A percentile compares a stretch with the other conserved stretches of the same genome.
These are phyloP conservation scores for Cheilinus undulatus DNA, from an alignment of 2,113 vertebrate species.

Conservation along the genomic window DNA sequence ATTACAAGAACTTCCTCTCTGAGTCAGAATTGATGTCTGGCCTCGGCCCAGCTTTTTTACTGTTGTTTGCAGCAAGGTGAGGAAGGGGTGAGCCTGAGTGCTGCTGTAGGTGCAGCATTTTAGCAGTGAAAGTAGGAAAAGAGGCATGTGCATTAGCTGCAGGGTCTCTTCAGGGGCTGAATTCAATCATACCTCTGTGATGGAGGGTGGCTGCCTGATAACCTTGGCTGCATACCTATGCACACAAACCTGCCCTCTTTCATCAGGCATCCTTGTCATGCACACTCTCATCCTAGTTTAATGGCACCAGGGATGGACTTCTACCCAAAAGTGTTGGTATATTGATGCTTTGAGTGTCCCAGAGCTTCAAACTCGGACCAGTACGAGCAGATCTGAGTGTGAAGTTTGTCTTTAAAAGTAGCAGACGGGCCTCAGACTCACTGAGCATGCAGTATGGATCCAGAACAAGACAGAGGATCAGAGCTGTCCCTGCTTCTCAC, in stretches of 20 bases:
- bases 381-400: constrained; percentile 33
- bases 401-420: constrained; percentile 2
- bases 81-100: background rate
- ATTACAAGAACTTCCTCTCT: constrained; percentile 54
- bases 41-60: constrained; percentile 2
- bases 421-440: constrained; percentile 1
- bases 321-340: constrained; percentile 18
- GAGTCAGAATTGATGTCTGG: constrained; percentile 29
- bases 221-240: constrained; percentile 15
- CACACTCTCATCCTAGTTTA: constrained; percentile 42
- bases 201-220: constrained; percentile 11
- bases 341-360: constrained; percentile 39
- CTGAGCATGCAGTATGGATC: constrained; percentile 12
- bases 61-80: constrained; percentile 1
- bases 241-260: background rate
- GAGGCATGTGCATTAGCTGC: background rate
- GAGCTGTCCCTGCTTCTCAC: constrained; percentile 12
- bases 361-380: constrained; percentile 4
- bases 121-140: background rate
- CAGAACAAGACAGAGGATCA: constrained; percentile 12
- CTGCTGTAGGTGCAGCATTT: constrained; percentile 16
- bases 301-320: constrained; percentile 7
- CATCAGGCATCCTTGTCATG: constrained; percentile 29
- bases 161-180: background rate
- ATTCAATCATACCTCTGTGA: constrained; percentile 34